Percentiles rank a stretch among this genome's conserved stretches.
Conservation (phyloP, 2,797 vertebrate genomes). For the Spondyliosoma cantharus region DNA sequence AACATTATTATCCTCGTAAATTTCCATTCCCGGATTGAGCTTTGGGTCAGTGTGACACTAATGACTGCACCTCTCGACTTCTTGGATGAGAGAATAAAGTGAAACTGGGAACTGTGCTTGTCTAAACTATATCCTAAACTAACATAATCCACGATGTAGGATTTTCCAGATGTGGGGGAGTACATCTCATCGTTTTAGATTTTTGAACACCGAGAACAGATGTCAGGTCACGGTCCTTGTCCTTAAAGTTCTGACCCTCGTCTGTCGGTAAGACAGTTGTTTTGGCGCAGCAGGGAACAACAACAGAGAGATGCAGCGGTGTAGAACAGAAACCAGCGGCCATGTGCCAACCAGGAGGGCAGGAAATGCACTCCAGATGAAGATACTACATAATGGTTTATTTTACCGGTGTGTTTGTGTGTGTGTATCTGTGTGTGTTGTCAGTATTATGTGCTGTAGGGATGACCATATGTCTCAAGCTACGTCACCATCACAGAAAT, state of each 20-base stretch:
- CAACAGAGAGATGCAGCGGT: conserved; percentile 44
- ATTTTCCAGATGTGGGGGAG: conserved; percentile 64
- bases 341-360: conserved; percentile 53
- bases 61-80: conserved; percentile 45
- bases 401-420: conserved; percentile 52
- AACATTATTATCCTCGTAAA: conserved; percentile 52
- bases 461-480: conserved; percentile 28
- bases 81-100: conserved; percentile 29
- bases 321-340: conserved; percentile 58
- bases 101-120: conserved; percentile 46
- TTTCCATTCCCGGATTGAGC: conserved; percentile 47
- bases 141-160: conserved; percentile 54
- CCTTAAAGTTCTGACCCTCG: conserved; percentile 34
- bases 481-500: conserved; percentile 34
- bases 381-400: conserved; percentile 57
- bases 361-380: conserved; percentile 80
- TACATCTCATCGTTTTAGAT: conserved; percentile 29
- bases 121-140: conserved; percentile 55
- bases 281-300: conserved; percentile 30
- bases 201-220: conserved; percentile 21
- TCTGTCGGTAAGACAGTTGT: conserved; percentile 34
- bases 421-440: conserved; percentile 6
- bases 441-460: conserved; percentile 32
- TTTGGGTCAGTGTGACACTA: conserved; percentile 40
- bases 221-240: conserved; percentile 13